Base-by-base conservation (phyloP, 2,113 vertebrate genomes). In the Brachyistius frenatus region DNA sequence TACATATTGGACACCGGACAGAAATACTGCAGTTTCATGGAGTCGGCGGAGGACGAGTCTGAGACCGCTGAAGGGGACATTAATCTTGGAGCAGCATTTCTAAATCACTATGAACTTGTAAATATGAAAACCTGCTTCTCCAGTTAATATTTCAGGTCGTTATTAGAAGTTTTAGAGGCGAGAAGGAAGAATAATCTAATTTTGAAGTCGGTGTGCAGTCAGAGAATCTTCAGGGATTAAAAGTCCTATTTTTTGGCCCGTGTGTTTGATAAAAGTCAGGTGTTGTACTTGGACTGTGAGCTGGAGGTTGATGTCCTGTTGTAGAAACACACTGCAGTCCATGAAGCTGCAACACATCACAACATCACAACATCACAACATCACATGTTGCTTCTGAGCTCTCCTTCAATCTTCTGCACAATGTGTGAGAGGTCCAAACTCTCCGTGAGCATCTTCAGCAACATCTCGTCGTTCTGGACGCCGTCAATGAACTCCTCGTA, bases 401-500 rank as follows among this genome's bases (percentile, higher is more conserved):
- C 92, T 1, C 93, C 95, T 91, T 97, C 92, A 77, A 98, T 96
- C 76, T 93, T 85, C 15, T 78, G 41, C 36, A 98, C 91, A 2
- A 98, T 97, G 84, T n/a, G n/a, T 0, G 95, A 93, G 23, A 97
- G 94, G 89, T 97, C 97, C 93, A 98, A 84, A 88, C 96, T 96
- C 76, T 96, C 93, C 0, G 97, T 98, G 39, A 97, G 89, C 7
- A 91, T 96, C 6, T 94, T 87, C 63, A 96, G 92, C 54, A 98
- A 95, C 87, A 86, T 56, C 64, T 95, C 93, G 0, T 97, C 96
- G 35, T 95, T 96, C 74, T 97, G 96, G 44, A 97, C 92, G 0
- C 96, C 96, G 4, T 96, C 95, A 91, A 97, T 94, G 91, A 97
- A 97, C 90, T 98, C n/a, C 2, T 97, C 96, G 75, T 96, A 89